Conservation (phyloP, 2,888 invertebrate species). For the Ferrisia virgata region DNA sequence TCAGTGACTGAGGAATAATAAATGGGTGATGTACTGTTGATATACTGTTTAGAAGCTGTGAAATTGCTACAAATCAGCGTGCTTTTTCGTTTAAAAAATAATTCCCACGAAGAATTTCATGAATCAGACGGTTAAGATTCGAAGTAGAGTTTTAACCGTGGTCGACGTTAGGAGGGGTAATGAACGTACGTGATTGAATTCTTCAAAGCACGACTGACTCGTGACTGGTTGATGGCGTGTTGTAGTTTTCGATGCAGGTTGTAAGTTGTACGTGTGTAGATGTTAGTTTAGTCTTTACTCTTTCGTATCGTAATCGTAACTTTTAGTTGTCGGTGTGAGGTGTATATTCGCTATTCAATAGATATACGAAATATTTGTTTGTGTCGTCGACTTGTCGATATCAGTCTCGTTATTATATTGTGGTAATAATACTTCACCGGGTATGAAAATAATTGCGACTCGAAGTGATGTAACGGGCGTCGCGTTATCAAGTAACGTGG, state of each 20-base stretch:
- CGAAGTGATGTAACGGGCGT: not conserved
- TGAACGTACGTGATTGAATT: slow-evolving; percentile 39
- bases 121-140: not conserved
- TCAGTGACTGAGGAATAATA: no score
- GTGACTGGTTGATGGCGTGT: slow-evolving; percentile 35
- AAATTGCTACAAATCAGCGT: no score
- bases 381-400: not conserved
- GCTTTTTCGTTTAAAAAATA: no score
- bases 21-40: no score
- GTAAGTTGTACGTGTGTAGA: slow-evolving; percentile 23
- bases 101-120: not conserved
- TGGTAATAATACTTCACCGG: not conserved
- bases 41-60: no score
- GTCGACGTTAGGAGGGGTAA: slow-evolving; percentile 34
- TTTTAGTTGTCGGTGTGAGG: no score
- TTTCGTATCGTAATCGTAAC: not conserved
- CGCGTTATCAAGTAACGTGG: not conserved
- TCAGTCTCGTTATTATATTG: not conserved
- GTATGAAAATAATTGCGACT: not conserved
- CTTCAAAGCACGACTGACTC: slow-evolving; percentile 37
- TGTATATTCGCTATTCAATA: no score
- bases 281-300: not conserved
- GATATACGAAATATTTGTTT: not conserved
- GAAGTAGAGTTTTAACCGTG: slow-evolving; percentile 24
- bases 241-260: slow-evolving; percentile 18